Percentiles rank a stretch among this genome's conserved stretches.
These are phyloP conservation scores for Drosophila stalkeri DNA, from an alignment of 2,888 invertebrate genomes.

Conservation along the genomic window DNA sequence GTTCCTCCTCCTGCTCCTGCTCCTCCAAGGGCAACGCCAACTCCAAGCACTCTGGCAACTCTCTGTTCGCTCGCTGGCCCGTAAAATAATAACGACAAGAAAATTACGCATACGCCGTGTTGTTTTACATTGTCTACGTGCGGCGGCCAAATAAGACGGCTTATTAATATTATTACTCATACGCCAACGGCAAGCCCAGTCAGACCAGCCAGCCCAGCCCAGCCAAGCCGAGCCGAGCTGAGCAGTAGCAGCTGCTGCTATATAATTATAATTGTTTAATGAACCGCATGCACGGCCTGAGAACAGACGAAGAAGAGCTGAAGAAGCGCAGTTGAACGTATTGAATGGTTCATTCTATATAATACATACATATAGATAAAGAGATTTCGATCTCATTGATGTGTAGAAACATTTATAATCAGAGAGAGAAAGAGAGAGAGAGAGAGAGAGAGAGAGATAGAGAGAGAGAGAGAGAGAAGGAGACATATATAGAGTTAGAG, in stretches of 20 bases:
- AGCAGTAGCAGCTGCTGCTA: constrained; percentile 15
- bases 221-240: neutral
- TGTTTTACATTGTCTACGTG: constrained; percentile 65
- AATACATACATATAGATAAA: neutral
- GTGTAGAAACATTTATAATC: neutral
- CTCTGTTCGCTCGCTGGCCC: constrained; percentile 47
- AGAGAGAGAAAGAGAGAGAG: neutral
- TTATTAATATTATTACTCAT: constrained; percentile 76
- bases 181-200: constrained; percentile 52
- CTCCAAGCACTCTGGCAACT: constrained; percentile 7
- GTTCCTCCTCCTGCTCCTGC: neutral
- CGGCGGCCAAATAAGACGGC: constrained; percentile 59
- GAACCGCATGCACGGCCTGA: constrained; percentile 45
- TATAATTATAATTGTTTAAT: constrained; percentile 75
- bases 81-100: constrained; percentile 70
- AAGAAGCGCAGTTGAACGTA: neutral
- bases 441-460: too few species aligned
- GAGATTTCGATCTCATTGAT: neutral
- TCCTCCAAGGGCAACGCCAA: neutral
- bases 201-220: neutral
- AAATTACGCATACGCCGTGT: constrained; percentile 76
- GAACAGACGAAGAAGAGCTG: neutral
- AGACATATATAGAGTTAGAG: too few species aligned
- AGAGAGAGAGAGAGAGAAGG: too few species aligned
- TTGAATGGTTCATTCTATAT: neutral